Base-by-base conservation (phyloP, 2,113 vertebrate species). In the Oncorhynchus kisutch region DNA sequence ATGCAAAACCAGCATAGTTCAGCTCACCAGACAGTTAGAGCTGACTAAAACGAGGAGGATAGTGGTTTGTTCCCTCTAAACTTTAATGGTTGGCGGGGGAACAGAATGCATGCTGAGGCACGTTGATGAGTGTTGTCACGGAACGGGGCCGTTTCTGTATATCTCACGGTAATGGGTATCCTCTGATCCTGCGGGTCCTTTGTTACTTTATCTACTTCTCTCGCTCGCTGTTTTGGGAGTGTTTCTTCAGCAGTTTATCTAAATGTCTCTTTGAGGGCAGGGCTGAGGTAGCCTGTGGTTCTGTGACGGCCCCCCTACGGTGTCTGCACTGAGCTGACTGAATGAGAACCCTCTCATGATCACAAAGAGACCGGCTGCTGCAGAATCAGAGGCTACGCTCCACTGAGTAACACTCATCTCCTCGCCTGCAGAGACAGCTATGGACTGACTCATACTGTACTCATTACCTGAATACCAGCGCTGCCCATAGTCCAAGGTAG, bases 161-260 rank as follows among this genome's bases (percentile, higher is more conserved):
- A 14, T 20, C n/a, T 22, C 18, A 60, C 16, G 0, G 2, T 6
- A 60, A 60, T 22, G 59, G 59, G 3, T n/a, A 9, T 60, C 59
- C 59, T 60, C 59, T n/a, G 59, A 60, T 60, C 59, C n/a, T 60
- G 18, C 2, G 4, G 39, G 18, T 60, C 59, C n/a, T 22, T 22
- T 60, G 59, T n/a, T 20, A 22, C 59, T 8, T n/a, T 60, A n/a
- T 9, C 39, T 71, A 77, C 9, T 20, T 79, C 71, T 49, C 18
- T 71, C n/a, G 2, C 39, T 45, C 2, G 2, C 39, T 11, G 39
- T 45, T 12, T 51, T 9, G 14, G 3, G 4, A 2, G 51, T 71
- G 48, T 27, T 3, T 83, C 22, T 3, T 8, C 7, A 8, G 18
- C 7, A 22, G 59, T 22, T 22, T 24, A 13, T 62, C 20, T 24